Base-by-base conservation (phyloP, 30 jellyfish, hydroid and myxozoan genomes). In the Cassiopea andromeda region DNA sequence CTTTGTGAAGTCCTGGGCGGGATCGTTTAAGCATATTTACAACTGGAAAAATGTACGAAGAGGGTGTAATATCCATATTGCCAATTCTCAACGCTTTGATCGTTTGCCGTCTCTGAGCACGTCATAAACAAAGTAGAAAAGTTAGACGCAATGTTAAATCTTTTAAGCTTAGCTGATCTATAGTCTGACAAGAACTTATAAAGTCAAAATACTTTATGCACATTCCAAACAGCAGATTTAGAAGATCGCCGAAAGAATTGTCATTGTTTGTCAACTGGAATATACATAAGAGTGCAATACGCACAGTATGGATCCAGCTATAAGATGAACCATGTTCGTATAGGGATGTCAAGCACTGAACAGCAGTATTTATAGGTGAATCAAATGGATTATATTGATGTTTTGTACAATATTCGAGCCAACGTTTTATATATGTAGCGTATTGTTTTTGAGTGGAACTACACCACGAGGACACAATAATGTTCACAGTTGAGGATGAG, bases 21-120 rank as follows among this genome's bases (percentile, higher is more conserved):
- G 75, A 43, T 10, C 2, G 27, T 50, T 78, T 78, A 18, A 75
- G 46, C 68, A 2, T 75, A 44, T 75, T 18, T 27, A 18, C 61
- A 69, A 83, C 69, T 19, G 49, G 84, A 47, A 69, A 82, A 14
- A 19, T 82, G 64, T 82, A 82, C 19, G 88, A 0, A 45, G 88
- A 50, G 27, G 49, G 60, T 15, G 76, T 50, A 79, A 79, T 45
- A 67, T 82, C 83, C 91, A 82, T 82, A 18, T 67, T 61, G 5
- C 66, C 72, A 44, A 82, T 44, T 14, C 0, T 6, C 15, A 82
- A 46, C 0, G 57, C 46, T 19, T 82, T n/a, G 8, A 82, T 82
- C 10, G 91, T 66, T 54, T 82, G 91, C 17, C 83, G 27, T 15
- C 91, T 58, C 72, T 82, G 91, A 7, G 67, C 91, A 69, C 91